These are phyloP conservation scores for Vanessa tameamea DNA, from an alignment of 1,140 invertebrate species.

Conservation along the genomic window DNA sequence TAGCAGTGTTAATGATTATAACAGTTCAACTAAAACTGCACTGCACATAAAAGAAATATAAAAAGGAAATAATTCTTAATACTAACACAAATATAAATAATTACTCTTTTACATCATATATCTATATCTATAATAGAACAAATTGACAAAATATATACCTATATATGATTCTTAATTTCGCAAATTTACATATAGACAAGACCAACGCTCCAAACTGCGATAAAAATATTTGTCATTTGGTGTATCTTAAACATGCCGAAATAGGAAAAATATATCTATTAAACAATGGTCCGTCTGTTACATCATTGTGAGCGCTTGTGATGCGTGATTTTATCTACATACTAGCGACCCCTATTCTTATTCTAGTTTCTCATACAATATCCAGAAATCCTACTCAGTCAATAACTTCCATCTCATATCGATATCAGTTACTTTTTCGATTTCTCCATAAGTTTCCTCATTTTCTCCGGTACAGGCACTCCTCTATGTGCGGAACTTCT, in stretches of 20 bases:
- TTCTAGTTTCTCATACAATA: conserved; percentile 24
- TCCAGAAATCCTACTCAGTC: conserved; percentile 34
- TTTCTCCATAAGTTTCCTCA: conserved; percentile 58
- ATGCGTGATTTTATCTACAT: conserved; percentile 58
- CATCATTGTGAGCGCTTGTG: conserved; percentile 65
- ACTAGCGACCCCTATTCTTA: conserved; percentile 51
- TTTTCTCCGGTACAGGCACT: conserved; percentile 60
- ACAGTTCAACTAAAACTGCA: conserved; percentile 13
- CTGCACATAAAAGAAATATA: background rate
- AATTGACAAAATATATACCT: conserved; percentile 75
- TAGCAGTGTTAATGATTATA: conserved; percentile 5
- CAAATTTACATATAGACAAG: conserved; percentile 63
- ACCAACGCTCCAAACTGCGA: conserved; percentile 57
- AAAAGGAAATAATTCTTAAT: conserved; percentile 36
- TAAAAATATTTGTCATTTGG: conserved; percentile 58
- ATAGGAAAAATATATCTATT: conserved; percentile 75
- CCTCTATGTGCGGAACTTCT: conserved; percentile 46
- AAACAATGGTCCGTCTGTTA: conserved; percentile 73
- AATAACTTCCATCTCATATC: conserved; percentile 7
- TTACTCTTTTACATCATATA: conserved; percentile 63
- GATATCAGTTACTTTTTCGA: conserved; percentile 45
- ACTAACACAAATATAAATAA: conserved; percentile 69
- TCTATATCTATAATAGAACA: conserved; percentile 63
- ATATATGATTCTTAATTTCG: conserved; percentile 44
- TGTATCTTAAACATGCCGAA: conserved; percentile 51